Percentiles rank a stretch among this genome's conserved stretches.
Conservation (phyloP, 2,888 invertebrate species). For the Drosophila subquinaria region DNA sequence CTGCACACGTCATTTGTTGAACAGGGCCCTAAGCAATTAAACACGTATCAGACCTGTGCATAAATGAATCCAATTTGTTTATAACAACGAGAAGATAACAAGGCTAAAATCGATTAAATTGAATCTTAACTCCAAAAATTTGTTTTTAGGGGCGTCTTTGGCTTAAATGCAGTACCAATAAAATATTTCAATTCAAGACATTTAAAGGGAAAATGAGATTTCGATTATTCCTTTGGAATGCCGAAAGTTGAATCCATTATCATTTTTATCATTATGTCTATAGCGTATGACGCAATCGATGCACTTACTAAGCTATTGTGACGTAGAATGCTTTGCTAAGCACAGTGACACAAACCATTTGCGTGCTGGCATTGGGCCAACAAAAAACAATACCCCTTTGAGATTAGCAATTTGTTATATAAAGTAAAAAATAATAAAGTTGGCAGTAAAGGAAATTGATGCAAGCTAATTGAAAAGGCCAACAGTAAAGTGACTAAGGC, state of each 20-base stretch:
- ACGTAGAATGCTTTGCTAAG: conserved; percentile 33
- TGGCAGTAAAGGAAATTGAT: conserved; percentile 22
- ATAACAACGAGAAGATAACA: not conserved
- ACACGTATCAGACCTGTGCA: conserved; percentile 2
- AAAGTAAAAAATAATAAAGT: conserved; percentile 17
- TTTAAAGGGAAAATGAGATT: not conserved
- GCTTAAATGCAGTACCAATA: not conserved
- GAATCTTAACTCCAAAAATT: not conserved
- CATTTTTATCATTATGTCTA: not conserved
- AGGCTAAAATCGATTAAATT: not conserved
- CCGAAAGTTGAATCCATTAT: conserved; percentile 1
- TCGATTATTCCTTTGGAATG: not conserved
- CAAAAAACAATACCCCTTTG: conserved; percentile 14
- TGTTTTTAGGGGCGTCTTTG: not conserved
- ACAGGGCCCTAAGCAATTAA: not conserved
- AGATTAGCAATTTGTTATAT: conserved; percentile 15
- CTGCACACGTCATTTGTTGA: conserved; percentile 26
- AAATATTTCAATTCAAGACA: not conserved
- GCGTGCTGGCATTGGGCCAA: conserved; percentile 55
- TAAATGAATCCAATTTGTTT: conserved; percentile 8
- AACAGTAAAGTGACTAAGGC: conserved; percentile 26
- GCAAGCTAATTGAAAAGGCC: conserved; percentile 36
- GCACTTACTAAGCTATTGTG: conserved; percentile 8
- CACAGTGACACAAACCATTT: conserved; percentile 56
- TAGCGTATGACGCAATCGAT: conserved; percentile 12